Base-by-base conservation (phyloP, 1,140 invertebrate genomes). In the Lepidurus apus region DNA sequence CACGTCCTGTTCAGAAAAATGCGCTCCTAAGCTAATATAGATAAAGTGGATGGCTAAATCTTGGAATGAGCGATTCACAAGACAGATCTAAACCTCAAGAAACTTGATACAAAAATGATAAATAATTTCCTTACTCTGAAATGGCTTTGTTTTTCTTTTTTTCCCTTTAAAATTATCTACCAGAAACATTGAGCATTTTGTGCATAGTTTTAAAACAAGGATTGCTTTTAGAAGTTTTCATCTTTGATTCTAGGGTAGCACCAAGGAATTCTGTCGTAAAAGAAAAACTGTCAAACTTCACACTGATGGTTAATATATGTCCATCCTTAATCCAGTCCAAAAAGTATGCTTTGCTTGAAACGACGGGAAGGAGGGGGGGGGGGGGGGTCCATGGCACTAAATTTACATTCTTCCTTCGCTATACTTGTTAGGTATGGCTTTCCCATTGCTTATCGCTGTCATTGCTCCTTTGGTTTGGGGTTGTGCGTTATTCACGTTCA, bases 401-500 rank as follows among this genome's bases (percentile, higher is more conserved):
- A 17, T 65, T 17, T 65, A 65, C 21, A 65, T 65, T 65, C 53
- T 65, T 65, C 53, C 53, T 21, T 65, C 53, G 53, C 53, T 65
- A 65, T 65, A 65, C 53, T 65, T 65, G 53, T 65, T 65, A 9
- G 53, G 53, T 65, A 65, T 8, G 7, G 53, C 53, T 65, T 65
- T 65, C 53, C 17, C 13, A 21, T 65, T 65, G 53, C 9, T 65
- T n/a, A 65, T 65, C 53, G 53, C 53, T 65, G 53, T 65, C 53
- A 65, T 65, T 65, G 53, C 13, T 65, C 53, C 53, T 65, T 65
- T 65, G 53, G 53, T 65, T 65, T 65, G 53, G 53, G 53, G 53
- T 65, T 65, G 53, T 65, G 53, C 53, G 53, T 65, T 65, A 65
- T 65, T 65, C 53, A 65, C 53, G 53, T 65, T 65, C 53, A 65